Evolutionary conservation across 2,113 vertebrate species (phyloP), one percentile per base, ranked within the genome.

Genomic region (Panthera uncia): DNA sequence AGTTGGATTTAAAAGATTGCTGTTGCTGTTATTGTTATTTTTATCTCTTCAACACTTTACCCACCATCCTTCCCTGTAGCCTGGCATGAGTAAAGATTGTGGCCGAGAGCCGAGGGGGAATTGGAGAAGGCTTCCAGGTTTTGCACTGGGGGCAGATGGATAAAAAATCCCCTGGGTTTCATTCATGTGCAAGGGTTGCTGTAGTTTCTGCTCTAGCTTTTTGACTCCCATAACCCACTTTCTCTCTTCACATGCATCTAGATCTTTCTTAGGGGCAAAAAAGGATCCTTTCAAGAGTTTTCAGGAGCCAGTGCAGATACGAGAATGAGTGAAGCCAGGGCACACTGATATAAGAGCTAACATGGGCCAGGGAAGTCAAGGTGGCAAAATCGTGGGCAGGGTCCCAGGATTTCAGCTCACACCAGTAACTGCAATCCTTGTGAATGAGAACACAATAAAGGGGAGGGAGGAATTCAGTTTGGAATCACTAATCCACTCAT

Each of bases 401-500:
- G 18, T 12, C 18, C 12, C 5, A 68, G 38, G 4, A 13, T 36
- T 63, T 45, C 66, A 48, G 31, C 33, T 73, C 31, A 8, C 0
- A 23, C 19, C 29, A 29, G 27, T 21, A 41, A 27, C 68, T 29
- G 10, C 5, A 18, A 74, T 50, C 23, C 71, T 52, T 55, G 2
- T n/a, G 55, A 94, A 80, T 36, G 45, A 81, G 57, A 74, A 93
- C 4, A 8, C 33, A 33, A 3, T 8, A 18, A 15, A 85, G 14
- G 76, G 91, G 89, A 95, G 91, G 73, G 87, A 7, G 14, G 29
- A 66, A 81, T 76, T 94, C 89, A 48, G 91, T 89, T 48, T 66
- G 89, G 97, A 97, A 98, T 98, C 95, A 94, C 96, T 91, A 41
- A 92, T 95, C 74, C 95, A 98, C 63, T 80, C 82, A 23, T 81